Evolutionary conservation across 2,888 invertebrate genomes (phyloP).

Genomic region (Resseliella maxima): DNA sequence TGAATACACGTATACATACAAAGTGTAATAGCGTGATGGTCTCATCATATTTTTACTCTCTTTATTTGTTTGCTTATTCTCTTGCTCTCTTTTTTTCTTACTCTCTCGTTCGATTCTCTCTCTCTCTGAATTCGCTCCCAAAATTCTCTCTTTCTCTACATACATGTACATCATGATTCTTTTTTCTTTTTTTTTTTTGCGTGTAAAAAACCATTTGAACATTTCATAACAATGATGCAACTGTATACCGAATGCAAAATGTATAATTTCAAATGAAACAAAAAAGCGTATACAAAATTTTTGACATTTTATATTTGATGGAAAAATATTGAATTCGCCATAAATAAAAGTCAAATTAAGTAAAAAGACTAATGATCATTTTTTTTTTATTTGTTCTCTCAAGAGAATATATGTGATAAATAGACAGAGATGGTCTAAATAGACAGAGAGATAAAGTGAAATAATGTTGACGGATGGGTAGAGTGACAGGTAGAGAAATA

Average conservation of each 20-base stretch:
- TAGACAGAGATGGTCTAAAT: too few relatives aligned
- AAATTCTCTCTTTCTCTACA: not conserved
- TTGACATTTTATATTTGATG: too few relatives aligned
- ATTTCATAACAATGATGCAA: conserved; percentile 14
- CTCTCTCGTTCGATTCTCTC: not conserved
- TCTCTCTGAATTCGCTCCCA: not conserved
- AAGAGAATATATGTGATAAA: too few relatives aligned
- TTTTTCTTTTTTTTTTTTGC: not conserved
- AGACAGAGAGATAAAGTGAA: too few relatives aligned
- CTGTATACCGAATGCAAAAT: not conserved
- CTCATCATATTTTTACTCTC: not conserved
- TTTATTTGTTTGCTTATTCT: not conserved
- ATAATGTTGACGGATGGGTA: too few relatives aligned
- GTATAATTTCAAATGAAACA: not conserved
- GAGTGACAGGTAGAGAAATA: too few relatives aligned
- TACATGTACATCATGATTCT: not conserved
- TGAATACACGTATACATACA: not conserved
- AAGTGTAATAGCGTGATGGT: not conserved
- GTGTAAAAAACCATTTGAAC: not conserved
- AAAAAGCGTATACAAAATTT: too few relatives aligned
- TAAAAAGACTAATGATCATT: too few relatives aligned
- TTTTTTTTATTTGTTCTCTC: too few relatives aligned
- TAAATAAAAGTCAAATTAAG: too few relatives aligned
- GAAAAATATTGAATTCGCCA: too few relatives aligned
- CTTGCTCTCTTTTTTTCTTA: not conserved